These are phyloP conservation scores for Sclerurus mexicanus DNA, from an alignment of 2,113 vertebrate species.

Conservation along the genomic window DNA sequence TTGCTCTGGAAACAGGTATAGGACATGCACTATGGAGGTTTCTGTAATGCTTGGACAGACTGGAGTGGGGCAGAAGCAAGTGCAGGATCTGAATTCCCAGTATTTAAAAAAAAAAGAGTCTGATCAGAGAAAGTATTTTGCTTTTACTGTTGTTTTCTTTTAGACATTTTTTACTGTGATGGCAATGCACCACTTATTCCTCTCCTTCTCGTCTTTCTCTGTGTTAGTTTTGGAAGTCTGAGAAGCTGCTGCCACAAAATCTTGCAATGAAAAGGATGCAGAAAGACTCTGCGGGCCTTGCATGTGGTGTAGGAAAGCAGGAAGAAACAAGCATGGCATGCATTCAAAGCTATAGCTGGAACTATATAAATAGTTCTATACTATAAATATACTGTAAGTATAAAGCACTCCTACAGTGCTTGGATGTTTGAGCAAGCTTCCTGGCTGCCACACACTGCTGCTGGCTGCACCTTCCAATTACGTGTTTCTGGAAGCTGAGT, in stretches of 20 bases:
- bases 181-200: background rate
- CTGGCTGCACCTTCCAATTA: background rate
- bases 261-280: background rate
- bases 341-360: background rate
- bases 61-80: background rate
- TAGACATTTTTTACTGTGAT: background rate
- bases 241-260: background rate
- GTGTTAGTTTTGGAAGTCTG: background rate
- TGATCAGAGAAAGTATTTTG: background rate
- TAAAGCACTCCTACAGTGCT: background rate
- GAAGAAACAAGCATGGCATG: background rate
- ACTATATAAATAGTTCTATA: background rate
- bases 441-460: background rate
- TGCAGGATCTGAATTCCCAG: background rate
- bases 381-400: background rate
- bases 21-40: rapidly evolving
- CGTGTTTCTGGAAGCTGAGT: background rate
- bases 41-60: background rate
- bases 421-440: background rate
- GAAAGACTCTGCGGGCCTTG: background rate
- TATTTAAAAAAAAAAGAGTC: background rate
- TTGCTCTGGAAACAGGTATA: background rate
- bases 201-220: background rate
- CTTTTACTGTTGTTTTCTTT: background rate
- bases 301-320: background rate